These are phyloP conservation scores for Agrochola litura DNA, from an alignment of 2,888 invertebrate genomes.

Conservation along the genomic window DNA sequence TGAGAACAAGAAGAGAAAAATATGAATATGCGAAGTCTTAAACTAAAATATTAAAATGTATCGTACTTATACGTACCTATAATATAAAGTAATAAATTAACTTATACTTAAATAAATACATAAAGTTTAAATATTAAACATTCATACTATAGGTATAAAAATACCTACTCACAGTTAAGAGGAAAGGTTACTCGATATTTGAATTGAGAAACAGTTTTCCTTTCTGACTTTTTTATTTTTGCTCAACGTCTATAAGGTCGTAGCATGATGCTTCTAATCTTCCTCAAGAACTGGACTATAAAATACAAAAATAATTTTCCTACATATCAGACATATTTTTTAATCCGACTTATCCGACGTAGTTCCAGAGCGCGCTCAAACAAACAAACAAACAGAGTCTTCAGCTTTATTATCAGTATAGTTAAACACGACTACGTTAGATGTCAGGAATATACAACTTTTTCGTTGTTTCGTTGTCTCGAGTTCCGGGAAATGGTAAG, in stretches of 20 bases:
- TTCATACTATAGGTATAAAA: too few species aligned
- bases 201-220: too few species aligned
- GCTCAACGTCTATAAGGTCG: neutral
- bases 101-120: too few species aligned
- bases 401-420: neutral
- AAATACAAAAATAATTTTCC: neutral
- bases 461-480: neutral
- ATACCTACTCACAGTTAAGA: too few species aligned
- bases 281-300: neutral
- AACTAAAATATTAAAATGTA: too few species aligned
- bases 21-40: too few species aligned
- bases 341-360: neutral
- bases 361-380: neutral
- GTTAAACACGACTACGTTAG: slow-evolving; percentile 1
- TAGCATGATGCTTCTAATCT: neutral
- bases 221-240: neutral
- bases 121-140: too few species aligned
- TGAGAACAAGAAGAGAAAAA: too few species aligned
- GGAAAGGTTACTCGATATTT: too few species aligned
- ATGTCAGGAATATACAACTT: slow-evolving; percentile 21
- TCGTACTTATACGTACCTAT: too few species aligned
- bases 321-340: neutral
- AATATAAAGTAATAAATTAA: too few species aligned
- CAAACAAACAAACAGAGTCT: neutral
- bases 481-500: neutral